Evolutionary conservation across 2,888 invertebrate genomes (phyloP).

Genomic region (Omphaloscelis lunosa): DNA sequence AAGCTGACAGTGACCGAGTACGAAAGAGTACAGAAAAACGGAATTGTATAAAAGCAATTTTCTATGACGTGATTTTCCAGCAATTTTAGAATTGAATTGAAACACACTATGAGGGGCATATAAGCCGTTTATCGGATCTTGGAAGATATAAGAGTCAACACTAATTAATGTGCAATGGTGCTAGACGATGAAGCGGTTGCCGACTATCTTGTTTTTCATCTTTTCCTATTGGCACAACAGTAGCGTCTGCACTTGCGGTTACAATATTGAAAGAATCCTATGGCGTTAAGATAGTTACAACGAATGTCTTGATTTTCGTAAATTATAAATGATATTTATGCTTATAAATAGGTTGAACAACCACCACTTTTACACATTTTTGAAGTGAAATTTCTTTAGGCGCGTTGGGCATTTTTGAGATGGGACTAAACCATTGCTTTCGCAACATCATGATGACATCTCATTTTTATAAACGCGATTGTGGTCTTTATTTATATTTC

Average conservation of each 20-base stretch:
- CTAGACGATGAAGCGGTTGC: slow-evolving; percentile 6
- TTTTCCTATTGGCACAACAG: slow-evolving; percentile 22
- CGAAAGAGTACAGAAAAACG: not conserved
- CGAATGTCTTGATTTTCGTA: not conserved
- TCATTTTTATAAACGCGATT: too few relatives aligned
- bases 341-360: not conserved
- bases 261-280: slow-evolving; percentile 6
- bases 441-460: too few relatives aligned
- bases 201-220: slow-evolving; percentile 28
- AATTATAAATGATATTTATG: not conserved
- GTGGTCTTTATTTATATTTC: too few relatives aligned
- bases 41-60: not conserved
- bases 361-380: not conserved
- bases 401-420: too few relatives aligned
- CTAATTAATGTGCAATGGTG: slow-evolving; percentile 5
- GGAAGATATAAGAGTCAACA: slow-evolving; percentile 2
- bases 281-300: not conserved
- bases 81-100: not conserved
- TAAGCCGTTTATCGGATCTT: not conserved
- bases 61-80: not conserved
- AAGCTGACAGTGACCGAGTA: too few relatives aligned
- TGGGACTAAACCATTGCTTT: too few relatives aligned
- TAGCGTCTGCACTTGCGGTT: slow-evolving; percentile 10
- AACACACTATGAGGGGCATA: not conserved
- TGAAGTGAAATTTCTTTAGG: too few relatives aligned